Conservation (phyloP, 2,113 vertebrate genomes). For the Urocolius indicus region DNA sequence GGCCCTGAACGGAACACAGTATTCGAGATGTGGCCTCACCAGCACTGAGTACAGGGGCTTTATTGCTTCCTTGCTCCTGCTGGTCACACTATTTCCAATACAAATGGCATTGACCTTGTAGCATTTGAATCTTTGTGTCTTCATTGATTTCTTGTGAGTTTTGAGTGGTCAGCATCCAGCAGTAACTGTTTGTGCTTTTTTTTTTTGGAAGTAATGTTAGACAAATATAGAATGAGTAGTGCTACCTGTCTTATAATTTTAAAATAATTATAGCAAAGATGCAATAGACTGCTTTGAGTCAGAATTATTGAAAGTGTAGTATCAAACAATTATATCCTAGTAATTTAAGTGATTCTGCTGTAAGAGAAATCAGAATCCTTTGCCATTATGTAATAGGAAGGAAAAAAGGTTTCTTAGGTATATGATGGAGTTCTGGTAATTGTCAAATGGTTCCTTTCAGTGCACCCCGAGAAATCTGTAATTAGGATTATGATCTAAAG, state of each 20-base stretch:
- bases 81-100: not conserved
- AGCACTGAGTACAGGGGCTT: accelerated
- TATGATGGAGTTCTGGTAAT: not conserved
- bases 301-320: not conserved
- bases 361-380: not conserved
- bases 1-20: not conserved
- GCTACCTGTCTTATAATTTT: not conserved
- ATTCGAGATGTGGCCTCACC: not conserved
- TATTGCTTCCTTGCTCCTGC: not conserved
- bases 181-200: not conserved
- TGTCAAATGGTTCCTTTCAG: not conserved
- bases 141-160: slow-evolving; percentile 52
- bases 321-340: not conserved
- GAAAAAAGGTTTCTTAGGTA: not conserved
- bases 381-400: not conserved
- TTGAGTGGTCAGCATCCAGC: slow-evolving; percentile 42
- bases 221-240: slow-evolving; percentile 36
- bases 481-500: not conserved
- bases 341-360: not conserved
- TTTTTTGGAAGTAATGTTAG: not conserved
- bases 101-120: slow-evolving; percentile 40
- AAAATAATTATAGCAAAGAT: not conserved
- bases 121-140: slow-evolving; percentile 4
- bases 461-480: not conserved
- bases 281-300: not conserved